These are phyloP conservation scores for Calephelis nemesis DNA, from an alignment of 1,140 invertebrate genomes.

Conservation along the genomic window DNA sequence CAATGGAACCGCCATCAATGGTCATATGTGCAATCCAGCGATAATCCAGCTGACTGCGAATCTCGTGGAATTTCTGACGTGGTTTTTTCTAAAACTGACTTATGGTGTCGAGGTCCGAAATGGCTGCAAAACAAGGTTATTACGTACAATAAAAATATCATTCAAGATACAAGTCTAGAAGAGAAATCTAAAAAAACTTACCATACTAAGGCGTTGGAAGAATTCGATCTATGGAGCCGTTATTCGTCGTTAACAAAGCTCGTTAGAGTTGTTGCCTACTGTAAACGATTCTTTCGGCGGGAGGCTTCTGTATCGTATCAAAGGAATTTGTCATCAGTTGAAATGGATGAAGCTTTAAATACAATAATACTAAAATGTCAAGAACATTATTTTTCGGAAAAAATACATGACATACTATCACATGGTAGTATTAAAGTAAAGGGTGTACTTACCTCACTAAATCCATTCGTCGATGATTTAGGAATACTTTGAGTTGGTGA, in stretches of 20 bases:
- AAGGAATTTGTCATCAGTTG: constrained; percentile 2
- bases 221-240: constrained; percentile 22
- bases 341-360: constrained; percentile 26
- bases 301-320: neutral
- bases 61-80: constrained; percentile 48
- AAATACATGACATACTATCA: constrained; percentile 20
- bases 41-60: constrained; percentile 70
- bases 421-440: constrained; percentile 21
- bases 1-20: constrained; percentile 45
- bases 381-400: constrained; percentile 21
- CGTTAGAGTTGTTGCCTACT: constrained; percentile 25
- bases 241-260: constrained; percentile 20
- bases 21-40: constrained; percentile 54
- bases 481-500: too few relatives aligned
- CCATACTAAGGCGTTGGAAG: constrained; percentile 5
- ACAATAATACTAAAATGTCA: constrained; percentile 25
- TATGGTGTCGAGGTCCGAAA: constrained; percentile 28
- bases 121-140: constrained; percentile 20
- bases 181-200: constrained; percentile 11
- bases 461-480: too few relatives aligned
- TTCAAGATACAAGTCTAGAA: constrained; percentile 26
- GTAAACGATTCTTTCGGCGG: constrained; percentile 24
- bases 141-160: constrained; percentile 4
- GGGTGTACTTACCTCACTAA: constrained; percentile 1
- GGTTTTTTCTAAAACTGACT: constrained; percentile 15